Evolutionary conservation across 2,113 vertebrate species (phyloP), one percentile per base, ranked within the genome.

Genomic region (Monopterus albus): DNA sequence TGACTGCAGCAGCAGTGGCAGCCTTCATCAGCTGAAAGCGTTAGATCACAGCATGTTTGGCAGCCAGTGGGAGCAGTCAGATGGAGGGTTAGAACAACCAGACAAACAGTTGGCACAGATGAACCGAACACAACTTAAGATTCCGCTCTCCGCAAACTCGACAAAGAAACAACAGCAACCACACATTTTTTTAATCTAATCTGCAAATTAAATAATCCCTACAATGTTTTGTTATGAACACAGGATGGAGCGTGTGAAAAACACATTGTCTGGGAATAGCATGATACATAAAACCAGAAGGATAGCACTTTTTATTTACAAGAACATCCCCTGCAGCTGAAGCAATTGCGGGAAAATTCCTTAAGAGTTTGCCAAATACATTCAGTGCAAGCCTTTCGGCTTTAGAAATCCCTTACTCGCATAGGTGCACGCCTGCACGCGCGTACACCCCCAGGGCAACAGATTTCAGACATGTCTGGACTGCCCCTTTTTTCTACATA

Each of bases 381-480:
- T 75, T 81, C 40, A 12, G 81, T 1, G 55, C 85, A 86, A 91
- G 64, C 89, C 88, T 88, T 62, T 85, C 81, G 58, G 42, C 49
- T 78, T 86, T 45, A 60, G 76, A 79, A 85, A 86, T 80, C 76
- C 75, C 82, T 83, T 73, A 69, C 85, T 86, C 86, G 78, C 63
- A 82, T 72, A 78, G 71, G 74, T 83, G 71, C 82, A 78, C 65
- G 12, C 78, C 53, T 51, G 36, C 82, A 72, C 6, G 47, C 6
- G 47, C 35, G 17, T 60, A 33, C 58, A 75, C 68, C 77, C 89
- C 81, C 72, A 63, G 81, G 88, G 91, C 84, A 76, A 85, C 50
- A 83, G 77, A 91, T 91, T 90, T 90, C 71, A 88, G 85, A 82
- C 89, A 91, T 86, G 89, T 92, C 85, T 86, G 87, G 79, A 84